Conservation (phyloP, 2,797 vertebrate species). For the Cryptoprocta ferox region DNA sequence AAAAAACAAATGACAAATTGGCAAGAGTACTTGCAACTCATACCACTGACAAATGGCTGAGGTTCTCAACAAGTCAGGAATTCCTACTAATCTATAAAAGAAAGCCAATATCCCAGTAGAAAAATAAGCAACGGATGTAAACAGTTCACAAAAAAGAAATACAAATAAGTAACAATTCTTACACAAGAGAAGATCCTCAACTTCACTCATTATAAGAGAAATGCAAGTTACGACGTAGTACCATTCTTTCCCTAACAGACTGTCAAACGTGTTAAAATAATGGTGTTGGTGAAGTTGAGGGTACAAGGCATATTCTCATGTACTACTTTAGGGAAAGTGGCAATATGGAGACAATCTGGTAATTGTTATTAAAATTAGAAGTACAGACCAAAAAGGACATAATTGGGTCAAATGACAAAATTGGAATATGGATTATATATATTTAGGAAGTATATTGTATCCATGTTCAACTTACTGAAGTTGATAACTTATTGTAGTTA, state of each 20-base stretch:
- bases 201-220: background rate
- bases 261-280: background rate
- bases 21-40: background rate
- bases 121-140: background rate
- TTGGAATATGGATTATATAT: background rate
- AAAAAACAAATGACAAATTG: constrained; percentile 34
- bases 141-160: background rate
- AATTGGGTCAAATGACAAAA: background rate
- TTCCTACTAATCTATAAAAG: background rate
- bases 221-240: background rate
- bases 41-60: background rate
- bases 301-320: background rate
- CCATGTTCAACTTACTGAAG: background rate
- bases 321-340: background rate
- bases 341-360: background rate
- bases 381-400: background rate
- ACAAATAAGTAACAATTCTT: background rate
- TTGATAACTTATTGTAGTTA: background rate
- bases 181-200: background rate
- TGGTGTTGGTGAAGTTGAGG: background rate
- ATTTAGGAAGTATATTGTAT: background rate
- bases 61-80: background rate
- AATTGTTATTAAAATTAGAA: constrained; percentile 16
- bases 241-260: background rate
- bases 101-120: background rate